Base-by-base conservation (phyloP, 2,888 invertebrate species). In the Melanophora roralis region DNA sequence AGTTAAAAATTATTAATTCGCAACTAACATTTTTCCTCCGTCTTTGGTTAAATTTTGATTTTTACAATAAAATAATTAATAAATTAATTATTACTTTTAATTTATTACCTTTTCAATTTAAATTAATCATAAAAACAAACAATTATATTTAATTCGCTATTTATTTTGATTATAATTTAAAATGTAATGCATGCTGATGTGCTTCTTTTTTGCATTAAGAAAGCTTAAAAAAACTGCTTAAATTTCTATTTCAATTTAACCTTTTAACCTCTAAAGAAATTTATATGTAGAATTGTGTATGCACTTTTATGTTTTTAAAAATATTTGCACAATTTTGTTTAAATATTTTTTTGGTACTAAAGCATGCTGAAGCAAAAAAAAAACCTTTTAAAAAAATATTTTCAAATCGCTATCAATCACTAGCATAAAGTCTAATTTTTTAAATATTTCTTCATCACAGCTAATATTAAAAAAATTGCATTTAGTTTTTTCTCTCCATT, bases 391-490 rank as follows among this genome's bases (percentile, higher is more conserved):
- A 47, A 69, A 34, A 78, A 78, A 53, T 43, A 45, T 51, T 59
- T 69, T 23, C 47, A 38, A 36, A 64, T 47, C 23, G 34, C 11
- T 53, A 59, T 34, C 67, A 53, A 75, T 32, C 32, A 49, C n/a
- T 43, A 47, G 14, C 38, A 16, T 38, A 64, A 62, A n/a, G 8
- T 64, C 34, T 55, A 55, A 55, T 69, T 68, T 40, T 40, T 51
- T 43, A 60, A 65, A 62, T 38, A 55, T 49, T 62, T 67, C 57
- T 53, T 73, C 76, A 80, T 76, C 80, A 80, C 80, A 80, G 76
- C 72, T 73, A 76, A 80, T 72, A 79, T 74, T 40, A 16, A 64
- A 78, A 67, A 65, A 68, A 68, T 62, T 73, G n/a, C 34, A 27
- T 55, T 68, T 51, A 69, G n/a, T 64, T 57, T 43, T 49, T 47